Evolutionary conservation across 2,113 vertebrate species (phyloP).

Genomic region (Crotalus tigris): DNA sequence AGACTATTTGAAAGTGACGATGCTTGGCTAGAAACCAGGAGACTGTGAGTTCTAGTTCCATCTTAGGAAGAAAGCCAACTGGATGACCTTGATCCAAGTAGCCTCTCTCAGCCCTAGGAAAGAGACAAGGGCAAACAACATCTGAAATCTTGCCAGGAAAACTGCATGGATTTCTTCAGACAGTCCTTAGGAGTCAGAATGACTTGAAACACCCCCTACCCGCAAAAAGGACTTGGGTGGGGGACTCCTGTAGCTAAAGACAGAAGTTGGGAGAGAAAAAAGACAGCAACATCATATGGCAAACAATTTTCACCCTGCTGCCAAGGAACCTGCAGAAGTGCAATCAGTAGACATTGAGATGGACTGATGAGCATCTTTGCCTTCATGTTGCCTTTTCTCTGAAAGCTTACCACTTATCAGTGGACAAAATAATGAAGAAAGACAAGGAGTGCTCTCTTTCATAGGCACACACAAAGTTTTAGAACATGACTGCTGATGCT

Average conservation of each 20-base stretch:
- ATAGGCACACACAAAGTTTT: neutral
- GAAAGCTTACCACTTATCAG: accelerated
- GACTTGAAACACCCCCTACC: neutral
- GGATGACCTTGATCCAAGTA: neutral
- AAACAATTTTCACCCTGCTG: neutral
- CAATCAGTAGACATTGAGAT: neutral
- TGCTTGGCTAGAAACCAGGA: neutral
- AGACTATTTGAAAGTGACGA: neutral
- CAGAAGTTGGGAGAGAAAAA: neutral
- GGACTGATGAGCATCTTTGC: neutral
- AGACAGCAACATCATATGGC: neutral
- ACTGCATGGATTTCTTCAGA: neutral
- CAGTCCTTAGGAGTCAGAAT: neutral
- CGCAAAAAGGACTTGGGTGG: neutral
- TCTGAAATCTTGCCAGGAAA: neutral
- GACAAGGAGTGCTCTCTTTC: neutral
- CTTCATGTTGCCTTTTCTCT: neutral
- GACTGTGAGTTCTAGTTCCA: neutral
- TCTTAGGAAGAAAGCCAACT: neutral
- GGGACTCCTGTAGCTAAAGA: neutral
- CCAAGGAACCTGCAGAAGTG: neutral
- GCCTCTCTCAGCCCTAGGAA: neutral
- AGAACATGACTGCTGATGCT: neutral
- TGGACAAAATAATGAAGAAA: neutral
- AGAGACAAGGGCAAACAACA: neutral